phyloP scores from a whole-genome alignment of 2,888 invertebrate genomes.

The Coelopa pilipes region DNA sequence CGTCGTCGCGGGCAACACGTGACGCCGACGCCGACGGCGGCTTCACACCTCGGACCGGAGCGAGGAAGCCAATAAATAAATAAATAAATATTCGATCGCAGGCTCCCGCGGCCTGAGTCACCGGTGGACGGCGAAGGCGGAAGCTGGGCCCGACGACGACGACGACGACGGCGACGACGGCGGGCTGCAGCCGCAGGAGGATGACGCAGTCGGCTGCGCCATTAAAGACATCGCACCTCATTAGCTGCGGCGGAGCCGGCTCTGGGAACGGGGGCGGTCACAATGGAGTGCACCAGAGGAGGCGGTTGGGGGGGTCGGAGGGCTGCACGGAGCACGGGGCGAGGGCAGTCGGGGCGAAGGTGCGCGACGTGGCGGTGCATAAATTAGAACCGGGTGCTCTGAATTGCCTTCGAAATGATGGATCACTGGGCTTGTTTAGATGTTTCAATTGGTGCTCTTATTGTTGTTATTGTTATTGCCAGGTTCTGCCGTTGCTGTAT shows the following conservation, averaged over 20 bases:
- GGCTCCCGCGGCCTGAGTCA: too few relatives aligned
- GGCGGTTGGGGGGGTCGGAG: neutral
- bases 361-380: conserved; percentile 22
- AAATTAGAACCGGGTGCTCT: conserved; percentile 25
- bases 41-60: neutral
- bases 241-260: neutral
- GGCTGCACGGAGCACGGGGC: neutral
- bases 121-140: neutral
- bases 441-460: neutral
- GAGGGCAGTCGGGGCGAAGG: neutral
- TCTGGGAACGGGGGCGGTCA: neutral
- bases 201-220: conserved; percentile 5
- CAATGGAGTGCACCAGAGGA: neutral
- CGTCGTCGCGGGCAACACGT: too few relatives aligned
- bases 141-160: too few relatives aligned
- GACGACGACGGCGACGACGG: too few relatives aligned
- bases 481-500: too few relatives aligned
- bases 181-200: too few relatives aligned
- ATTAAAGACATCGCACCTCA: conserved; percentile 28
- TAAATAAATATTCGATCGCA: conserved; percentile 7
- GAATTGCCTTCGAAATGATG: conserved; percentile 13
- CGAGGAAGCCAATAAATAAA: neutral
- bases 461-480: too few relatives aligned
- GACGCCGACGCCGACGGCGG: neutral
- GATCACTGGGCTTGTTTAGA: conserved; percentile 10